Evolutionary conservation across 2,113 vertebrate species (phyloP).

Genomic region (Oncorhynchus nerka): DNA sequence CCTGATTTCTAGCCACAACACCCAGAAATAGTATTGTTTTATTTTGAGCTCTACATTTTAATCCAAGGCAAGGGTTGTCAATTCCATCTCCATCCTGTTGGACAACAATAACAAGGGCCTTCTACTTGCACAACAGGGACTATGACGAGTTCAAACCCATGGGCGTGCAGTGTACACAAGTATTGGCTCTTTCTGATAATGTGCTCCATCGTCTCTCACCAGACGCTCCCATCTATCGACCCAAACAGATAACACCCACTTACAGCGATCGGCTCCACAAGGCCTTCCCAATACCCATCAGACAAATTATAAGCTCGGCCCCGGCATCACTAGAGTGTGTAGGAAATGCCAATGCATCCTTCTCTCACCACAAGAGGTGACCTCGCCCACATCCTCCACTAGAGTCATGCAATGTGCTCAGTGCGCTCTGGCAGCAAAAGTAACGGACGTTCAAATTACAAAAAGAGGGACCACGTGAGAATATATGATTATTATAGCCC

Average conservation of each 20-base stretch:
- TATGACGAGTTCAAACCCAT: constrained; percentile 20
- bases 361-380: constrained; percentile 17
- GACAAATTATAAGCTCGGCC: background rate
- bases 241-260: constrained; percentile 35
- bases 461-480: too few species aligned
- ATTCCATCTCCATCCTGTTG: constrained; percentile 11
- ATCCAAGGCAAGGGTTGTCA: background rate
- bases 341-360: background rate
- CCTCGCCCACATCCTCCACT: constrained; percentile 35
- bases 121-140: constrained; percentile 12
- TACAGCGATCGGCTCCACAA: constrained; percentile 42
- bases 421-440: background rate
- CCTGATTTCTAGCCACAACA: too few species aligned
- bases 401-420: background rate
- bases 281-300: constrained; percentile 40
- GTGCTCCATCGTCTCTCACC: constrained; percentile 18
- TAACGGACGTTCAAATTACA: background rate
- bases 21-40: too few species aligned
- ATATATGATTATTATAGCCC: too few species aligned
- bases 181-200: constrained; percentile 46
- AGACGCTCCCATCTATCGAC: constrained; percentile 25
- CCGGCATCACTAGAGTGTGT: too few species aligned
- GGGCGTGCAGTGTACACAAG: constrained; percentile 25
- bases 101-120: constrained; percentile 13
- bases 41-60: background rate